Base-by-base conservation (phyloP, 2,888 invertebrate genomes). In the Gerosis bhagava region DNA sequence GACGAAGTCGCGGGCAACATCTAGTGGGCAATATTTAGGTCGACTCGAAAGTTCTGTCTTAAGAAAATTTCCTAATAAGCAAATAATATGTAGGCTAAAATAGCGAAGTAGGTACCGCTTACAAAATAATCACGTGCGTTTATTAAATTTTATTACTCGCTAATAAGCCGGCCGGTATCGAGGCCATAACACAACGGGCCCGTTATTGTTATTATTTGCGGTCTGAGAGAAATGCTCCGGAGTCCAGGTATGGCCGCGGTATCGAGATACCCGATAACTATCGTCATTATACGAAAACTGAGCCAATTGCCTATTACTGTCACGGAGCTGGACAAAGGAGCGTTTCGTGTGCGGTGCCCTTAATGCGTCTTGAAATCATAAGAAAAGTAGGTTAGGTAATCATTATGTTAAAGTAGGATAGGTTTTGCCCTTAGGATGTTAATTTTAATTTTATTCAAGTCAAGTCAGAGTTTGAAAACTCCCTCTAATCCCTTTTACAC, bases 161-260 rank as follows among this genome's bases (percentile, higher is more conserved):
- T 45, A 45, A 45, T 45, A 45, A 37, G 45, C 37, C 17, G 11
- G 29, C 10, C 36, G 28, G 19, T 45, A 54, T 51, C 52, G 32
- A 28, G 51, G 45, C 41, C 54, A 6, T 6, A 6, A n/a, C n/a
- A 46, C 25, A 37, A 21, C 40, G 35, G 19, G 35, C 41, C 56
- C 54, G 58, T 52, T 53, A 55, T 51, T 53, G 49, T 46, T 46
- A 53, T 53, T 53, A 51, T 53, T 51, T 51, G 54, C 44, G 35
- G 46, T 39, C 37, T 16, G 21, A 32, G 47, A 46, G 53, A 54
- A 52, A 49, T 55, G 54, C 21, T 26, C 28, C 46, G 48, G 47
- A 46, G 49, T 48, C 54, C 56, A 48, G 54, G 45, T 56, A 53
- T 50, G 51, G 53, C 26, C 42, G 28, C n/a, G 17, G 22, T 45